Base-by-base conservation (phyloP, 35 echinoderm and acorn worm species). In the Heliocidaris erythrogramma region DNA sequence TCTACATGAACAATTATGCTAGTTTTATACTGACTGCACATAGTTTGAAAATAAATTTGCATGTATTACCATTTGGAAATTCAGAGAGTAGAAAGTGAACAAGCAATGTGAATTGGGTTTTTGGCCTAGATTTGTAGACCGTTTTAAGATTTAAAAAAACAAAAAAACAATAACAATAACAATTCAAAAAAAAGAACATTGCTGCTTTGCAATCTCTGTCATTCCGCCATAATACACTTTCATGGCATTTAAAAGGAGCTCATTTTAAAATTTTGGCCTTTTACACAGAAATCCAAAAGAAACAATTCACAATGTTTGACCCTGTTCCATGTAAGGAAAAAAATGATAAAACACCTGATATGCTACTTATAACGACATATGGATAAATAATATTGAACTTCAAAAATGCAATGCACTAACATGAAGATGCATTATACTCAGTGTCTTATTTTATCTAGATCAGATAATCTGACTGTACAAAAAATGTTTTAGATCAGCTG, bases 151-250 rank as follows among this genome's bases (percentile, higher is more conserved):
- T 9, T 9, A 13, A 88, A 9, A 88, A 13, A 88, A 88, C 13
- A 88, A 88, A 13, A 16, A 16, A 16, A 13, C 86, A 88, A 13
- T 10, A 88, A 13, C 86, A 88, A 88, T 9, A 88, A 10, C 10
- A 88, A 88, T 10, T 13, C 13, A 13, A 88, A 88, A 88, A 88
- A 88, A 88, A 10, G 86, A 88, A 88, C 13, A 88, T 88, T 88
- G 86, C 86, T 88, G 31, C 13, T 88, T 88, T 88, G 86, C 86
- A 32, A 88, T 16, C 30, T 88, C 30, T 32, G 86, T 88, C 30
- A 9, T 13, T 88, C 86, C 31, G 86, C 86, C 86, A 88, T 9
- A 10, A 88, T 88, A 88, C 61, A 71, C 24, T 71, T 71, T 10
- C 86, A 88, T 16, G 13, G 86, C 13, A 30, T 16, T 10, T 30